A percentile compares a stretch with the other conserved stretches of the same genome.
These are phyloP conservation scores for Ophion slaviceki DNA, from an alignment of 2,888 invertebrate genomes.

Conservation along the genomic window DNA sequence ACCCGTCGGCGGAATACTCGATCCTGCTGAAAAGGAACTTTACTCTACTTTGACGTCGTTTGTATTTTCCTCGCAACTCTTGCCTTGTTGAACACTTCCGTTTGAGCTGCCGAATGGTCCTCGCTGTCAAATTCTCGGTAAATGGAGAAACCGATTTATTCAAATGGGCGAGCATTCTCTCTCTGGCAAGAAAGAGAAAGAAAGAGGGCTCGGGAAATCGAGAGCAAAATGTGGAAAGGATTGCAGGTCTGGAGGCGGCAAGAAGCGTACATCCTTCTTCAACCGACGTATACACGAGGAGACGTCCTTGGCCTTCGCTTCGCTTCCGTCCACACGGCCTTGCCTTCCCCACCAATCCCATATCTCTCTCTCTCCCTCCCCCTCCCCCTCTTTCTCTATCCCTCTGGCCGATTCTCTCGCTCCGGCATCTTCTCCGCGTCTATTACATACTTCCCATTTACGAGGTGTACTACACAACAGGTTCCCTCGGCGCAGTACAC, in stretches of 20 bases:
- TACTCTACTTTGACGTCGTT: background rate
- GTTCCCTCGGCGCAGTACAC: constrained; percentile 37
- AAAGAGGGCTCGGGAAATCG: background rate
- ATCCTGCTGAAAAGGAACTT: too few relatives aligned
- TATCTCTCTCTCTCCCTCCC: background rate
- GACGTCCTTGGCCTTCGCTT: constrained; percentile 63
- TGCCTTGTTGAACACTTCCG: background rate
- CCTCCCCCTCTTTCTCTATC: background rate
- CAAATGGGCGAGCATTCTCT: too few relatives aligned
- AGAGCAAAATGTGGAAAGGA: constrained; percentile 39
- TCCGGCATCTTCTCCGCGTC: constrained; percentile 30
- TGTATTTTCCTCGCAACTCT: background rate
- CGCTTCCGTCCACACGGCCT: constrained; percentile 60
- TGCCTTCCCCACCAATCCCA: constrained; percentile 24
- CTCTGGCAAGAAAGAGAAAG: too few relatives aligned
- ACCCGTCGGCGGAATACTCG: too few relatives aligned
- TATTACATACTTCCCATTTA: constrained; percentile 41
- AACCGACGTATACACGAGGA: constrained; percentile 40
- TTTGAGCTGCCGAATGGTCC: too few relatives aligned
- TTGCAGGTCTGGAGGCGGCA: constrained; percentile 34
- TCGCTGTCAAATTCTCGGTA: too few relatives aligned
- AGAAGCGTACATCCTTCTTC: constrained; percentile 51
- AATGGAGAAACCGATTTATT: too few relatives aligned
- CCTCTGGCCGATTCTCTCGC: constrained; percentile 3
- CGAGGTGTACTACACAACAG: constrained; percentile 43